Evolutionary conservation across 2,113 vertebrate genomes (phyloP).

Genomic region (Rhipidura dahli): DNA sequence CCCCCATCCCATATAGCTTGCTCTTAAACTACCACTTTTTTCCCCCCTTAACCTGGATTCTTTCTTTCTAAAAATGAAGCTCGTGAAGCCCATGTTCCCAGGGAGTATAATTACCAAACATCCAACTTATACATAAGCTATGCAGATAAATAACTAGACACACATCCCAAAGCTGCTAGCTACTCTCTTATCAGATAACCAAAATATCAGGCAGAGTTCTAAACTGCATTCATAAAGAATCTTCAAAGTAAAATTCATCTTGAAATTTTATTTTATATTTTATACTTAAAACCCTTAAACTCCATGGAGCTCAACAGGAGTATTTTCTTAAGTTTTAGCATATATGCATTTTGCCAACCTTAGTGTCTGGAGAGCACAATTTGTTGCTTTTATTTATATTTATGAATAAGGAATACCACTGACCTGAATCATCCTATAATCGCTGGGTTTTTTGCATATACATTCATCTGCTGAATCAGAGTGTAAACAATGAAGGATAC

Average conservation of each 20-base stretch:
- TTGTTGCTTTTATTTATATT: constrained; percentile 5
- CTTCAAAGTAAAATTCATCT: neutral
- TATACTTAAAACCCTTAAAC: neutral
- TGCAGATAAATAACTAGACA: neutral
- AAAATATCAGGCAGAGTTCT: neutral
- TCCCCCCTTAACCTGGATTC: neutral
- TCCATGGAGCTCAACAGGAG: neutral
- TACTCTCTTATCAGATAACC: neutral
- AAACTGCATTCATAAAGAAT: neutral
- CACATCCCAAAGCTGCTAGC: neutral
- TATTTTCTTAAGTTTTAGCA: neutral
- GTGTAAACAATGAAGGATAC: neutral
- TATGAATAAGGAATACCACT: neutral
- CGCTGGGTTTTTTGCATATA: neutral
- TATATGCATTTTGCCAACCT: neutral
- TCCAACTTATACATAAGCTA: neutral
- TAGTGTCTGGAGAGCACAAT: neutral
- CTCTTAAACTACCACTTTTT: neutral
- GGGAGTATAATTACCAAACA: neutral
- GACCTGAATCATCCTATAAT: neutral
- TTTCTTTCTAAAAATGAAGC: neutral
- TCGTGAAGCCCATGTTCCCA: constrained; percentile 2
- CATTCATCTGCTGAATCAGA: neutral
- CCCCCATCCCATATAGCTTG: neutral
- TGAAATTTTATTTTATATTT: neutral